These are phyloP conservation scores for Alcedo atthis DNA, from an alignment of 2,797 vertebrate genomes.

Conservation along the genomic window DNA sequence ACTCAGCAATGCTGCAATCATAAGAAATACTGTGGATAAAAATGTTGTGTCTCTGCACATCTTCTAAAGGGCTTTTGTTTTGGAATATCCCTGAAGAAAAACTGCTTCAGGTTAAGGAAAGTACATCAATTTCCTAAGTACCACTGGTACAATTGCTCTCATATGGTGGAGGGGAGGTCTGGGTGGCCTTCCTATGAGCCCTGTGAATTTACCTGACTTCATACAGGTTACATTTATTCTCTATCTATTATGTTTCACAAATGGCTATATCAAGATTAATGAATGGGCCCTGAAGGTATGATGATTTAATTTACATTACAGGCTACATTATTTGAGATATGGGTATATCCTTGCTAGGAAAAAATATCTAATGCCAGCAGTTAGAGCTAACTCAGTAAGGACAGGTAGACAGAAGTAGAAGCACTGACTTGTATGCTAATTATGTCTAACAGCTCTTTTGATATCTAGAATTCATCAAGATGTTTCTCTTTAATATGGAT, in stretches of 20 bases:
- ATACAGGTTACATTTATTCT: background rate
- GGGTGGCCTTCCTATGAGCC: background rate
- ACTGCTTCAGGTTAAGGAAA: background rate
- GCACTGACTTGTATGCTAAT: background rate
- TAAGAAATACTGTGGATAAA: background rate
- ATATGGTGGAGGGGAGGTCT: background rate
- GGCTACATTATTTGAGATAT: background rate
- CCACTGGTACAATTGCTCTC: background rate
- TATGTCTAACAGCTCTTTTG: background rate
- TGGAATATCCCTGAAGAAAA: background rate
- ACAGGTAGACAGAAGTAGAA: background rate
- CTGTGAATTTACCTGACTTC: background rate
- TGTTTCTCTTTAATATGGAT: background rate
- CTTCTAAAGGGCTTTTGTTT: background rate
- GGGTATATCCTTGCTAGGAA: background rate
- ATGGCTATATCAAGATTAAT: background rate
- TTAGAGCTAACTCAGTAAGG: background rate
- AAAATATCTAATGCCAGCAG: too few relatives aligned
- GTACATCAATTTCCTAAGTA: background rate
- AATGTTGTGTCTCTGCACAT: background rate
- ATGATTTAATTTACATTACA: background rate
- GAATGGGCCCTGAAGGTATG: background rate
- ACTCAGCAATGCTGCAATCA: background rate
- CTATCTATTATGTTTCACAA: background rate
- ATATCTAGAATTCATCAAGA: background rate